These are phyloP conservation scores for Enoplolaimus lenunculus DNA, from an alignment of 2,888 invertebrate species.

Conservation along the genomic window DNA sequence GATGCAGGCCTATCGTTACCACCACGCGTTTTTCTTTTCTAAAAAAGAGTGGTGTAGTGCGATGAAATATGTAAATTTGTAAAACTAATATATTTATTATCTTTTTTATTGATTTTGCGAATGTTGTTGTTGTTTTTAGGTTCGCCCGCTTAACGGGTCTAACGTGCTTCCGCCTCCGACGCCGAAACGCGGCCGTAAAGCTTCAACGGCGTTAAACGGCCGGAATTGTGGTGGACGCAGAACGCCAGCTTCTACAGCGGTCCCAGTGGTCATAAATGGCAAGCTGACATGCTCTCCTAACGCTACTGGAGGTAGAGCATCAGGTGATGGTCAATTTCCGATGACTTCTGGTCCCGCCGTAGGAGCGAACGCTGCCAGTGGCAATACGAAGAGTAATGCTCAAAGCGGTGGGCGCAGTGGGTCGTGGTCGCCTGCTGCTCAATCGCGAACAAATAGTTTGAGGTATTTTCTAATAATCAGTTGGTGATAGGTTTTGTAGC, in stretches of 20 bases:
- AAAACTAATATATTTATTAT: background rate
- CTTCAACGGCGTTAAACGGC: too few species aligned
- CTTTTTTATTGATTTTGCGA: background rate
- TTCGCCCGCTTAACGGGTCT: constrained; percentile 34
- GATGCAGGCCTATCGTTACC: too few species aligned
- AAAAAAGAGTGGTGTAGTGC: too few species aligned
- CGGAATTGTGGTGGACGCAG: too few species aligned
- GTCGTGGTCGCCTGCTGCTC: background rate
- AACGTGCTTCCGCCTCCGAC: constrained; percentile 21
- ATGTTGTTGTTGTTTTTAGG: too few species aligned
- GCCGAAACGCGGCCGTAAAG: background rate
- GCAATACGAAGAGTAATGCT: background rate
- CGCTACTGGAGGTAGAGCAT: background rate
- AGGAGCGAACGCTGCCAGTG: too few species aligned
- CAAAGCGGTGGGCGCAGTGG: background rate
- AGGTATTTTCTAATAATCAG: too few species aligned
- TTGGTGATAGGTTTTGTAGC: too few species aligned
- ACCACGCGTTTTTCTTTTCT: too few species aligned
- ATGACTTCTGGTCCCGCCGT: background rate
- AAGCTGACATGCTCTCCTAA: too few species aligned
- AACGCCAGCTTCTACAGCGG: background rate
- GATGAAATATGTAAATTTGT: too few species aligned
- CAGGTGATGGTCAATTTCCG: background rate
- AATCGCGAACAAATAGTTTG: background rate
- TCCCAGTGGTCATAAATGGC: background rate